A percentile compares a stretch with the other conserved stretches of the same genome.
phyloP scores from a whole-genome alignment of 2,888 invertebrate genomes.

The Apodemia zela region DNA sequence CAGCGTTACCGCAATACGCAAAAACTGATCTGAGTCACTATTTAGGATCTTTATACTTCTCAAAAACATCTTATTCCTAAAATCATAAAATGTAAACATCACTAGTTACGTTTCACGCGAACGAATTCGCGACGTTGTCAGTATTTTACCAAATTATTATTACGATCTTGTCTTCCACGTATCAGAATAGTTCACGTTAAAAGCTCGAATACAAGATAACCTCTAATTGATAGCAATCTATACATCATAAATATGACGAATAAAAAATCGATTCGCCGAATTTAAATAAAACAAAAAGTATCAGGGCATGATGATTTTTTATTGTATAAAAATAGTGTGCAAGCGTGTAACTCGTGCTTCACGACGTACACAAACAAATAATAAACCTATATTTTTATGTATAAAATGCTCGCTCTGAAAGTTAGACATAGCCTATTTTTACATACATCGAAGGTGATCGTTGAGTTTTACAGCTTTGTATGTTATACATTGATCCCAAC shows the following conservation, averaged over 20 bases:
- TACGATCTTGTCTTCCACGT: neutral
- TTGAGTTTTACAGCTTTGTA: slow-evolving; percentile 73
- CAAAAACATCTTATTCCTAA: too few species aligned
- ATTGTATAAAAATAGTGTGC: slow-evolving; percentile 81
- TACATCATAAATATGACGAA: neutral
- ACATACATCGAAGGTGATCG: slow-evolving; percentile 64
- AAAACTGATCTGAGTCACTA: too few species aligned
- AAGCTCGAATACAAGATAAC: neutral
- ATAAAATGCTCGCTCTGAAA: slow-evolving; percentile 79
- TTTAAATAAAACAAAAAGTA: slow-evolving; percentile 68
- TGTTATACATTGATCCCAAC: slow-evolving; percentile 55
- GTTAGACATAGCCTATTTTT: slow-evolving; percentile 75
- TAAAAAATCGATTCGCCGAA: slow-evolving; percentile 30
- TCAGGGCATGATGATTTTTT: slow-evolving; percentile 78
- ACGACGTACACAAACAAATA: slow-evolving; percentile 75
- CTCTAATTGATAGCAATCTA: neutral
- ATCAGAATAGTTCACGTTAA: neutral
- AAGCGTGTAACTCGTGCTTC: slow-evolving; percentile 75
- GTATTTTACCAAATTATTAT: too few species aligned
- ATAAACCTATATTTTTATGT: slow-evolving; percentile 68
- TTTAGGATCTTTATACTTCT: too few species aligned
- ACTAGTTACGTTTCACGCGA: too few species aligned
- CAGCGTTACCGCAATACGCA: too few species aligned
- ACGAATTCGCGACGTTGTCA: too few species aligned
- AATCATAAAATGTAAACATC: too few species aligned